Evolutionary conservation across 2,797 vertebrate species (phyloP).

Genomic region (Poeciliopsis presidionis): DNA sequence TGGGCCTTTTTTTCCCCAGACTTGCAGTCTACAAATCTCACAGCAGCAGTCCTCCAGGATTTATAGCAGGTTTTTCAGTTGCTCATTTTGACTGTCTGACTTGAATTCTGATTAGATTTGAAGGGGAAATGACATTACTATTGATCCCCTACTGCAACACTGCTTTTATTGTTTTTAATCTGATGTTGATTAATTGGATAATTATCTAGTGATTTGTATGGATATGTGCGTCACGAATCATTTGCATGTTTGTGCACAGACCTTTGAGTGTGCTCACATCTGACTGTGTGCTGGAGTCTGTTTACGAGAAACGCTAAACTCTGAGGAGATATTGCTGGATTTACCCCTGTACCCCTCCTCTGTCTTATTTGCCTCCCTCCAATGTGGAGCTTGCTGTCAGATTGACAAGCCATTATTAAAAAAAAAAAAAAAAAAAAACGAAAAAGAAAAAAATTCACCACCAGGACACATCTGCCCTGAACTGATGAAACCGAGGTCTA

Average conservation of each 20-base stretch:
- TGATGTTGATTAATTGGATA: conserved; percentile 31
- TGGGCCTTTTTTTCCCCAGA: conserved; percentile 50
- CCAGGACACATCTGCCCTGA: conserved; percentile 79
- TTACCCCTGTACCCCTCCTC: conserved; percentile 68
- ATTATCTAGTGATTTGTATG: conserved; percentile 24
- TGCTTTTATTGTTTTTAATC: conserved; percentile 9
- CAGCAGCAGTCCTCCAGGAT: conserved; percentile 42
- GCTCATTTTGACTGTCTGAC: conserved; percentile 46
- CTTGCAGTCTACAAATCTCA: conserved; percentile 47
- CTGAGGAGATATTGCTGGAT: conserved; percentile 76
- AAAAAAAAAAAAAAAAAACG: conserved; percentile 76
- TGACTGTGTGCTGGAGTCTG: conserved; percentile 52
- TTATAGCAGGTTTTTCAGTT: conserved; percentile 52
- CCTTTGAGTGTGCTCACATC: conserved; percentile 7
- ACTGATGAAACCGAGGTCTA: conserved; percentile 75
- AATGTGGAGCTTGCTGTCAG: conserved; percentile 67
- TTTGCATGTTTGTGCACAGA: conserved; percentile 3
- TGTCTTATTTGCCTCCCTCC: conserved; percentile 75
- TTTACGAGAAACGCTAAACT: conserved; percentile 56
- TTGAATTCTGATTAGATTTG: conserved; percentile 48
- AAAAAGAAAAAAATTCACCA: conserved; percentile 60
- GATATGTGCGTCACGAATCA: conserved; percentile 8
- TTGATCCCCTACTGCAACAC: conserved; percentile 32
- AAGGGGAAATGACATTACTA: conserved; percentile 37
- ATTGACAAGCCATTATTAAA: conserved; percentile 85